Conservation (phyloP, 2,888 invertebrate genomes). For the Xanthostigma xanthostigma region DNA sequence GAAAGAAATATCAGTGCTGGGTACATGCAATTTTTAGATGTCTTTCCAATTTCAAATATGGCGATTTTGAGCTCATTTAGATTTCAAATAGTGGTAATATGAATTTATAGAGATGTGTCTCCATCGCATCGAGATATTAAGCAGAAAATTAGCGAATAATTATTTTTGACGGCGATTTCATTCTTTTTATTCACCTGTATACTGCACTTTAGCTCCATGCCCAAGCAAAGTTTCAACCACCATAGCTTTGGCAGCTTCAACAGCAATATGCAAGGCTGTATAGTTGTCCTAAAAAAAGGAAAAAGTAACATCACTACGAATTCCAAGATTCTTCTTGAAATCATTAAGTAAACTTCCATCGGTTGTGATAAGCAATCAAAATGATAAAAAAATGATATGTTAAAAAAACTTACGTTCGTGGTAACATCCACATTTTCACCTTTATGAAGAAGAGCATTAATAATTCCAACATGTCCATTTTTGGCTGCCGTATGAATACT, state of each 20-base stretch:
- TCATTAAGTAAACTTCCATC: not conserved
- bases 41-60: no score
- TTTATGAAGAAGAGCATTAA: constrained; percentile 86
- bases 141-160: no score
- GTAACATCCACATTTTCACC: constrained; percentile 93
- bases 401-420: constrained; percentile 86
- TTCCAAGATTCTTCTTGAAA: not conserved
- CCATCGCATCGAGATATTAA: no score
- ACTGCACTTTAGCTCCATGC: constrained; percentile 93
- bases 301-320: constrained; percentile 10
- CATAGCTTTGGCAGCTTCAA: constrained; percentile 82
- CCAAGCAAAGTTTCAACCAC: constrained; percentile 92
- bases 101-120: no score
- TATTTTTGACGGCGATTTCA: no score
- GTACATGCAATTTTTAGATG: no score
- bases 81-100: no score
- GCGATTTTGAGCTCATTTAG: no score
- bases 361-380: not conserved
- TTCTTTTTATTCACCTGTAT: constrained; percentile 41
- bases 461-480: constrained; percentile 93
- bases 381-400: not conserved
- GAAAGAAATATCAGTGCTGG: no score
- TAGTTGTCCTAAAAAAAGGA: constrained; percentile 69
- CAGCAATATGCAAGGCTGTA: constrained; percentile 95
- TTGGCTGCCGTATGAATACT: constrained; percentile 96